Evolutionary conservation across 2,797 vertebrate species (phyloP).

Genomic region (Pogoniulus pusillus): DNA sequence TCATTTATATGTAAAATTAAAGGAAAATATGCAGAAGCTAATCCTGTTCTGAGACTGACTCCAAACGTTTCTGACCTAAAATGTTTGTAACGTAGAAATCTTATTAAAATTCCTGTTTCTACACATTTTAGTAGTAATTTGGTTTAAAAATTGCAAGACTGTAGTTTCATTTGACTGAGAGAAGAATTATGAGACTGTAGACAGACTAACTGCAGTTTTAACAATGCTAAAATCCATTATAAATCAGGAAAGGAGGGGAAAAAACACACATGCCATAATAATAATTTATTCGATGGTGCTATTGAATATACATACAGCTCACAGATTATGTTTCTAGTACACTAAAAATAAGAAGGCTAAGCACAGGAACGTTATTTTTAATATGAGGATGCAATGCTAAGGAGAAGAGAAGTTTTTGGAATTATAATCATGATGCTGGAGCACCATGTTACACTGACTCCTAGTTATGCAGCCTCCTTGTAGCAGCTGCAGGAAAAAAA

Average conservation of each 20-base stretch:
- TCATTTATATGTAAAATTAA: conserved; percentile 52
- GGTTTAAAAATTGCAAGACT: conserved; percentile 48
- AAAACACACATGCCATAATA: conserved; percentile 45
- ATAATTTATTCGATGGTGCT: conserved; percentile 54
- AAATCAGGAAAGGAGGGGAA: conserved; percentile 59
- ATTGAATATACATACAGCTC: conserved; percentile 56
- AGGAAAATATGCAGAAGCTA: conserved; percentile 40
- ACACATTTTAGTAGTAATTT: conserved; percentile 47
- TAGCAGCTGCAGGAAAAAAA: not conserved
- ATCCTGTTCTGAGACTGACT: conserved; percentile 14
- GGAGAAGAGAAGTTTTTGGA: conserved; percentile 21
- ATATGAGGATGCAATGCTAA: conserved; percentile 27
- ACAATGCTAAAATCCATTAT: conserved; percentile 56
- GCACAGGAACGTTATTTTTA: conserved; percentile 40
- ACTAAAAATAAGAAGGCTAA: conserved; percentile 58
- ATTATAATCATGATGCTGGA: conserved; percentile 10
- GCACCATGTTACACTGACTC: not conserved
- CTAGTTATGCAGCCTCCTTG: not conserved
- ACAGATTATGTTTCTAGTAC: conserved; percentile 54
- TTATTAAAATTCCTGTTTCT: conserved; percentile 55
- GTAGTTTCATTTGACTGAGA: conserved; percentile 54
- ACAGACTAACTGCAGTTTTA: conserved; percentile 57
- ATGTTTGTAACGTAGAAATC: conserved; percentile 33
- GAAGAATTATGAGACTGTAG: conserved; percentile 55
- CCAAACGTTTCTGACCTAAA: conserved; percentile 36